phyloP scores from a whole-genome alignment of 1,140 invertebrate species.

The Caenorhabditis tropicalis region DNA sequence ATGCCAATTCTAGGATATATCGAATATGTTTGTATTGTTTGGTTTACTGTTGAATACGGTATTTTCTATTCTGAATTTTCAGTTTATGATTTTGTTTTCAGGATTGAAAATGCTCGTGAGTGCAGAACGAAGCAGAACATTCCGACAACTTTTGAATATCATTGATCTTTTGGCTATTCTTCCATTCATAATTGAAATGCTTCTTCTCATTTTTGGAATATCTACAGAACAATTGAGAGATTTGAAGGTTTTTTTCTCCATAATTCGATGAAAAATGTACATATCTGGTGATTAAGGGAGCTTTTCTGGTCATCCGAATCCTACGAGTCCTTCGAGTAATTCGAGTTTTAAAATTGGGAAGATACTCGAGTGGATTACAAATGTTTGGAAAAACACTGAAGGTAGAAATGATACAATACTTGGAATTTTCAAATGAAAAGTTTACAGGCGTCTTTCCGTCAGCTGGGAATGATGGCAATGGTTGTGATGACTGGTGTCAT shows the following conservation, averaged over 20 bases:
- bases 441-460: constrained; percentile 62
- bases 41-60: constrained; percentile 66
- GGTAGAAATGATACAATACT: constrained; percentile 5
- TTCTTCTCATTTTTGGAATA: constrained; percentile 73
- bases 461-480: constrained; percentile 68
- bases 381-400: constrained; percentile 67
- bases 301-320: constrained; percentile 66
- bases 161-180: constrained; percentile 67
- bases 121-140: constrained; percentile 58
- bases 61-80: background rate
- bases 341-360: constrained; percentile 63
- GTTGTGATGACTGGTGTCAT: constrained; percentile 67
- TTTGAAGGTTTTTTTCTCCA: constrained; percentile 55
- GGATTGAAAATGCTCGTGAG: constrained; percentile 63
- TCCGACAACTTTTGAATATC: constrained; percentile 62
- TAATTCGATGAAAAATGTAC: background rate
- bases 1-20: constrained; percentile 59
- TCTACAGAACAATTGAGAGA: constrained; percentile 74
- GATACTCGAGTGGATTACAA: constrained; percentile 64
- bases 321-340: constrained; percentile 65
- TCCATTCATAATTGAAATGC: constrained; percentile 72
- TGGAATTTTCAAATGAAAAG: background rate
- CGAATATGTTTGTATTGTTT: constrained; percentile 66
- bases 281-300: constrained; percentile 53
- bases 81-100: background rate